Evolutionary conservation across 2,113 vertebrate genomes (phyloP).

Genomic region (Rhynchomys soricoides): DNA sequence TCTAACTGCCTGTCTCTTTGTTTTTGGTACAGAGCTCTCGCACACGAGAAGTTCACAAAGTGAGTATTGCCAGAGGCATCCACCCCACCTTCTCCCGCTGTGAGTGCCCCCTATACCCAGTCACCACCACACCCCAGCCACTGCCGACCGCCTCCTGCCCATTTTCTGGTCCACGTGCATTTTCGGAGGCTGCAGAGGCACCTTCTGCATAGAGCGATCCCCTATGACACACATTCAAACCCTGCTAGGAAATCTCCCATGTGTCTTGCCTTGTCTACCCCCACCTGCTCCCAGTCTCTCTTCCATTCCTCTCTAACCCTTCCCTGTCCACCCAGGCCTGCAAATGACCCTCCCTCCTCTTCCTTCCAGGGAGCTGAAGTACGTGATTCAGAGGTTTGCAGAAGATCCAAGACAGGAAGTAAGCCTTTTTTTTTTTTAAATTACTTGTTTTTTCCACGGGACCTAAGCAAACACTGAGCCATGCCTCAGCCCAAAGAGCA

Average conservation of each 20-base stretch:
- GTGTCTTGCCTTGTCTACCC: not conserved
- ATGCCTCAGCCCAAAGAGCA: not conserved
- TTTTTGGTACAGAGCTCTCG: conserved; percentile 92
- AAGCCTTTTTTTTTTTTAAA: conserved; percentile 62
- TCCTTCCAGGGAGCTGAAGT: conserved; percentile 95
- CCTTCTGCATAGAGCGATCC: not conserved
- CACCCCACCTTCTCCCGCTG: rapidly evolving
- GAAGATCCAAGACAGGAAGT: conserved; percentile 98
- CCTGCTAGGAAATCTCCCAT: not conserved
- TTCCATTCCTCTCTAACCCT: rapidly evolving
- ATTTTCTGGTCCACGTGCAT: rapidly evolving
- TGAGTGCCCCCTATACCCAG: rapidly evolving
- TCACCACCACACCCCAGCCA: not conserved
- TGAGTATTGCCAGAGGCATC: conserved; percentile 86
- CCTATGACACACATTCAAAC: not conserved
- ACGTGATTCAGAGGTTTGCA: conserved; percentile 99
- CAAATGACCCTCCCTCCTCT: not conserved
- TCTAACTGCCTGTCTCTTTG: conserved; percentile 54
- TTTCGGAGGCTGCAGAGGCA: not conserved
- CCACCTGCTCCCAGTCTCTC: rapidly evolving
- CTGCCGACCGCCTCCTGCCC: rapidly evolving
- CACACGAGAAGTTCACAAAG: conserved; percentile 99
- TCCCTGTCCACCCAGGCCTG: not conserved
- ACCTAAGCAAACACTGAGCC: not conserved
- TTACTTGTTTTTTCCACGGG: not conserved